Base-by-base conservation (phyloP, 2,797 vertebrate species). In the Gymnopithys bicolor region DNA sequence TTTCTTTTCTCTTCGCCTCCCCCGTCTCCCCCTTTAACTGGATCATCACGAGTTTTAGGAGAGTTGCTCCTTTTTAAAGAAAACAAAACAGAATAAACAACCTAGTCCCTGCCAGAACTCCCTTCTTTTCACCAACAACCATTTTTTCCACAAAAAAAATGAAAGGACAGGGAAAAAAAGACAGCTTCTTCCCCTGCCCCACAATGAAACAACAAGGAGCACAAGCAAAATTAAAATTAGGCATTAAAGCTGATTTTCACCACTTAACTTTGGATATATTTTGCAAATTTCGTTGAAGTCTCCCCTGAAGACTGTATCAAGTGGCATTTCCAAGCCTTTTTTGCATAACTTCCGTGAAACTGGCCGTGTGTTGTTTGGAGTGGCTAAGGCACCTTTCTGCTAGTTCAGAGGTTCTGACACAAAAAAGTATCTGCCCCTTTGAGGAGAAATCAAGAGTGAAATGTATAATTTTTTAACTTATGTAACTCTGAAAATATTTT, bases 71-170 rank as follows among this genome's bases (percentile, higher is more conserved):
- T 96, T 93, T 97, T 91, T 94, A 92, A 95, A 87, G 93, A 93
- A 97, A 97, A 93, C 85, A 93, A 97, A 97, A 95, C 85, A 97
- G 96, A 96, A 96, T 94, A 96, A 97, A 96, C 92, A 93, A 71
- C 53, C 73, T 85, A 86, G 96, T 96, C 76, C 62, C 89, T 93
- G 89, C 75, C 88, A 95, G 84, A 88, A 84, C 76, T 69, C 76
- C 67, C 75, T 94, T 89, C 79, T 93, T 70, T 96, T 96, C 86
- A 96, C 68, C 68, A 88, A 89, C 84, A 93, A 93, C 59, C 55
- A 93, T 84, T 95, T 95, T 97, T 49, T 90, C 41, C 45, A 32
- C 41, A 43, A 43, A 43, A 41, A 81, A 97, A 94, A 96, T 94
- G 95, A 95, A 97, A 92, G 90, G 93, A 84, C 69, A 63, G 70